phyloP scores from a whole-genome alignment of 2,888 invertebrate genomes.

The Dermolepida albohirtum region DNA sequence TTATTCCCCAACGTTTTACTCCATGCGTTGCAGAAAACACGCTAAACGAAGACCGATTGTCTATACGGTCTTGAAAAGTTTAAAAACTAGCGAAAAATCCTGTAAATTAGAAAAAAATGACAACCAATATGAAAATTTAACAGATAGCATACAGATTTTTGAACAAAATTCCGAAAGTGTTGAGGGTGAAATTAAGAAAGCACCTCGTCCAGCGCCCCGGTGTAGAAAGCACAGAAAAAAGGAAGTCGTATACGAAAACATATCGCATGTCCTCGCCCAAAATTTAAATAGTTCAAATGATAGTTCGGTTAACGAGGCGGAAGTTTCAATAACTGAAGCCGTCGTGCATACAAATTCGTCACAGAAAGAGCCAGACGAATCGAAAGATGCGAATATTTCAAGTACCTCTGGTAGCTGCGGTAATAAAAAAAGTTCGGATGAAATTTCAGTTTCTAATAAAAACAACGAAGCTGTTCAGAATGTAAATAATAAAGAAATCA shows the following conservation, averaged over 20 bases:
- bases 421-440: too few relatives aligned
- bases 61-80: constrained; percentile 59
- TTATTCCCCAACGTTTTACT: constrained; percentile 65
- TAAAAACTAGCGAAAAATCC: constrained; percentile 44
- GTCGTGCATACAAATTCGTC: constrained; percentile 54
- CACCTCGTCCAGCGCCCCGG: constrained; percentile 72
- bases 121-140: constrained; percentile 71
- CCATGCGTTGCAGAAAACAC: constrained; percentile 64
- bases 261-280: constrained; percentile 44
- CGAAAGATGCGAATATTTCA: too few relatives aligned
- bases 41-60: constrained; percentile 61
- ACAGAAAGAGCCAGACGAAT: constrained; percentile 8
- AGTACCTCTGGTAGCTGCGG: too few relatives aligned
- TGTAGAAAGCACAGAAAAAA: constrained; percentile 55
- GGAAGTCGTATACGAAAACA: constrained; percentile 56
- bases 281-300: constrained; percentile 53
- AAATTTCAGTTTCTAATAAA: background rate
- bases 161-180: constrained; percentile 66
- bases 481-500: constrained; percentile 15
- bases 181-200: constrained; percentile 53
- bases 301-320: constrained; percentile 51
- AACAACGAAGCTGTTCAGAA: background rate
- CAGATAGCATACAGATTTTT: constrained; percentile 75
- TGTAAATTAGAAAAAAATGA: constrained; percentile 57
- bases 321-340: constrained; percentile 56